Base-by-base conservation (phyloP, 2,888 invertebrate genomes). In the Campoplex capitator region DNA sequence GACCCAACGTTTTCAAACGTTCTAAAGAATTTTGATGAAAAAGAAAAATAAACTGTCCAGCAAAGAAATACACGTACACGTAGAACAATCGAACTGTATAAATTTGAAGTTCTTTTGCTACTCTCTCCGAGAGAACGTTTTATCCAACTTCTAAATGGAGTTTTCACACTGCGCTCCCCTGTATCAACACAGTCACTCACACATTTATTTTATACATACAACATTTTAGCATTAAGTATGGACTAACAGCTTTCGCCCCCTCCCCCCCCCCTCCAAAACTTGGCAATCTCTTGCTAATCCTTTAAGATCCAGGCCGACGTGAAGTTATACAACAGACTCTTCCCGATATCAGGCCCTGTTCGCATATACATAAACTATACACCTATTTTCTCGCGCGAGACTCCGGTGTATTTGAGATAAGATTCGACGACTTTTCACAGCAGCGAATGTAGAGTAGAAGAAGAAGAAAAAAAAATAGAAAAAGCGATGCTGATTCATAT, bases 281-380 rank as follows among this genome's bases (percentile, higher is more conserved):
- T 77, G 76, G 71, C 76, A 82, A 85, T 85, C 81, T 85, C 81
- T 74, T 73, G 56, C 51, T 85, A 85, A 82, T 85, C 85, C 85
- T 62, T 75, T 35, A 70, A 76, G 58, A 74, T 73, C 84, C 76
- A 18, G 23, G 38, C 68, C 75, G 51, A 83, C 54, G 54, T 67
- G n/a, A 35, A 77, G 65, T 67, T 77, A 77, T 23, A 67, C 48
- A 51, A 67, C 51, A 51, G 65, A 38, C 77, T 38, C 56, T 48
- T n/a, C 54, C 28, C 75, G 56, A 32, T 70, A 56, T 75, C 51
- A n/a, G 9, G 38, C 4, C 13, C 62, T 73, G 65, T 81, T 16
- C 28, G 48, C 28, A 83, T 71, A 54, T 18, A 23, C 23, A 62
- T 23, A 11, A 28, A 18, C 70, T 62, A 67, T 35, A 70, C 45